A percentile compares a stretch with the other conserved stretches of the same genome.
phyloP scores from a whole-genome alignment of 2,888 invertebrate genomes.

The Brachypalpus laphriformis region DNA sequence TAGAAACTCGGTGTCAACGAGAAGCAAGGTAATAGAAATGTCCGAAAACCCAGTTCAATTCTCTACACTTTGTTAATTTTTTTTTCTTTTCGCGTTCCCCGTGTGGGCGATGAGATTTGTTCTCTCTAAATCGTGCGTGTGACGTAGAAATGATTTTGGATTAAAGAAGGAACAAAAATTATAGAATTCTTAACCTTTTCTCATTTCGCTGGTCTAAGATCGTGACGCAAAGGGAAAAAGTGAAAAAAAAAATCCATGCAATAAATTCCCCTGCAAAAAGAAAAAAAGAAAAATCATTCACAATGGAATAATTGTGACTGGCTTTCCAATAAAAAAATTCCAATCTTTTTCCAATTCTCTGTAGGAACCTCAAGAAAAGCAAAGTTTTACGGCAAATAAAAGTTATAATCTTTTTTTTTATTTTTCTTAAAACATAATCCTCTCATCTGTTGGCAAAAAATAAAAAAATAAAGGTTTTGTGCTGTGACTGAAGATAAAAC shows the following conservation, averaged over 20 bases:
- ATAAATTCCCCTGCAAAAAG: constrained; percentile 52
- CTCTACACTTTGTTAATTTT: constrained; percentile 52
- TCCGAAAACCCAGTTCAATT: constrained; percentile 33
- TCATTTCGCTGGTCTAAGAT: constrained; percentile 16
- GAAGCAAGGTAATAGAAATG: constrained; percentile 39
- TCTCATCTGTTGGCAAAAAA: constrained; percentile 33
- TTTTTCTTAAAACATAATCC: constrained; percentile 13
- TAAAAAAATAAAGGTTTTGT: constrained; percentile 13
- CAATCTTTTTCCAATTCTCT: constrained; percentile 28
- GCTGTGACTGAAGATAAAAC: constrained; percentile 22
- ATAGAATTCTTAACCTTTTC: constrained; percentile 38
- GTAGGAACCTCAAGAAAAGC: constrained; percentile 64
- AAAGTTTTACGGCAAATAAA: constrained; percentile 52
- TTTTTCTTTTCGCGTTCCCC: constrained; percentile 7
- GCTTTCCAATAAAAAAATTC: constrained; percentile 37
- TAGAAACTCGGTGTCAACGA: constrained; percentile 43
- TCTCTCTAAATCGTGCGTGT: constrained; percentile 43
- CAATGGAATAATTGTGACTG: constrained; percentile 66
- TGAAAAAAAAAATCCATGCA: constrained; percentile 48
- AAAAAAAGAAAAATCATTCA: constrained; percentile 62
- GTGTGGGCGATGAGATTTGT: constrained; percentile 47
- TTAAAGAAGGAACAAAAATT: neutral
- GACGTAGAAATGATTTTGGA: constrained; percentile 13
- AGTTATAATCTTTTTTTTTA: constrained; percentile 35
- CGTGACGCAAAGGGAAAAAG: constrained; percentile 58